phyloP scores from a whole-genome alignment of 2,888 invertebrate species.

The Latrodectus elegans region DNA sequence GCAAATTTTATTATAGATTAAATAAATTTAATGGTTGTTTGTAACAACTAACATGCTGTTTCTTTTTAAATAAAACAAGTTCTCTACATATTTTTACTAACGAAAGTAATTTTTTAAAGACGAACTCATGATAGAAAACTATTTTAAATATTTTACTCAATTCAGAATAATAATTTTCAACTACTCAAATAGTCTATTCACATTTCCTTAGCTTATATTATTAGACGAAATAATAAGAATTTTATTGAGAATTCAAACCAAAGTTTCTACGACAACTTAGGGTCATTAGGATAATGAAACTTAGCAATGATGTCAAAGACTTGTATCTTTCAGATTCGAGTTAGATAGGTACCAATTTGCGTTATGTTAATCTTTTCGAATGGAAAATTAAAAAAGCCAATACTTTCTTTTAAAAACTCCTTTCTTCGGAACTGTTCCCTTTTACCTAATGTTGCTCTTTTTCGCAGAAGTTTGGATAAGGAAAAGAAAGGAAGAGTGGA shows the following conservation, averaged over 20 bases:
- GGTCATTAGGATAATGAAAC: conserved; percentile 46
- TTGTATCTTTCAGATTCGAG: background rate
- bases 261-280: conserved; percentile 31
- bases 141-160: background rate
- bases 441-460: conserved; percentile 9
- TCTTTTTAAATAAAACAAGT: too few species aligned
- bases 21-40: too few species aligned
- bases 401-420: conserved; percentile 38
- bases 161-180: conserved; percentile 12
- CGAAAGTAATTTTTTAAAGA: too few species aligned
- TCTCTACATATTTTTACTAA: too few species aligned
- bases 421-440: conserved; percentile 18
- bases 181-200: conserved; percentile 28
- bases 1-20: too few species aligned
- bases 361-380: conserved; percentile 61
- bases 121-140: too few species aligned
- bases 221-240: conserved; percentile 36
- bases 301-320: conserved; percentile 27
- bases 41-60: too few species aligned
- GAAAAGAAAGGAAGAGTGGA: conserved; percentile 25
- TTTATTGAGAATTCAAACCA: conserved; percentile 14
- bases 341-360: conserved; percentile 43
- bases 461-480: conserved; percentile 44
- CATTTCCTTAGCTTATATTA: conserved; percentile 19
- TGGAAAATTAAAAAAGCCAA: conserved; percentile 62